Evolutionary conservation across 2,113 vertebrate species (phyloP), one percentile per base, ranked within the genome.

Genomic region (Xiphias gladius): DNA sequence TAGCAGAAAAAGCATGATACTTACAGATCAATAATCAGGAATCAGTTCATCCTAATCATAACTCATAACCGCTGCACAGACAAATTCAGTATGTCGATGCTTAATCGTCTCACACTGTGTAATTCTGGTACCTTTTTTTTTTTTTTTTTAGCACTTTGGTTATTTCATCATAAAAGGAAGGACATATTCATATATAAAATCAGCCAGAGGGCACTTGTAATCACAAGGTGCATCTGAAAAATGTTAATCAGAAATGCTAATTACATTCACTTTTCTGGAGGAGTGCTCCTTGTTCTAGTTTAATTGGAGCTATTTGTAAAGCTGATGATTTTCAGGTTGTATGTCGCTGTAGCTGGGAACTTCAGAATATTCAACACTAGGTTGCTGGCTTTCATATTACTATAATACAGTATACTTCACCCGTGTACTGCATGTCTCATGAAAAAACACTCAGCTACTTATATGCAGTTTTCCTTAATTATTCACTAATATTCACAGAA

Each of bases 191-290:
- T 24, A 85, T 61, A 85, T 70, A 73, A 80, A 89, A 79, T 89
- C 80, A 89, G 62, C 80, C 64, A 35, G 19, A 83, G 82, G 75
- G 85, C 58, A 81, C 80, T 84, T 80, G 77, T 79, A 85, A 94
- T 94, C 68, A 92, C 76, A 80, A 83, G 80, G 71, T 86, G 74
- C 76, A 79, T 75, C 79, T 64, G 37, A 62, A 89, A 83, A 92
- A 83, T 46, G 61, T 89, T 84, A 76, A 89, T 90, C 87, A 89
- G 50, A 75, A 86, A 82, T 85, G 87, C 74, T 89, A 87, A 93
- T 92, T 84, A 41, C 55, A 64, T 87, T 81, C 55, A 35, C 62
- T 79, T 90, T 85, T 89, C 39, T 67, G 67, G 55, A 57, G 54
- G 24, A 20, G 22, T 32, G 72, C 26, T 79, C 43, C 79, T 80